phyloP scores from a whole-genome alignment of 1,140 invertebrate genomes.

The Aphelenchoides fujianensis region DNA sequence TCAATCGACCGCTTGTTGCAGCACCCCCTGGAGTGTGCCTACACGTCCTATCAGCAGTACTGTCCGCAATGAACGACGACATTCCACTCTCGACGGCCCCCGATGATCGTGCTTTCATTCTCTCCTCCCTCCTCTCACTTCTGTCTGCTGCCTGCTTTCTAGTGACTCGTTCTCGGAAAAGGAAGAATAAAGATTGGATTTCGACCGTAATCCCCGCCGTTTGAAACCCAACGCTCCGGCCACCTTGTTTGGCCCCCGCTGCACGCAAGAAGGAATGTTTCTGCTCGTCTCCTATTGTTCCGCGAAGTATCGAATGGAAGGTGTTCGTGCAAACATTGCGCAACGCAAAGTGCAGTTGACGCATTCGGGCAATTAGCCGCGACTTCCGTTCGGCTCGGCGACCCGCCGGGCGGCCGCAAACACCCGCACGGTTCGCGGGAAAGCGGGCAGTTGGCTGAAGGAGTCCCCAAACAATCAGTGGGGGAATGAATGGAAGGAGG shows the following conservation, averaged over 20 bases:
- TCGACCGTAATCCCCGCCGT: background rate
- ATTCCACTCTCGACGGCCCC: background rate
- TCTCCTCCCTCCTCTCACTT: background rate
- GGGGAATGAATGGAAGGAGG: no score
- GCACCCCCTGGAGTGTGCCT: background rate
- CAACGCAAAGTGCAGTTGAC: slow-evolving; percentile 5
- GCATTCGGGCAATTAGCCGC: background rate
- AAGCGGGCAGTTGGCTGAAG: no score
- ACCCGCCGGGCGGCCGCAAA: background rate
- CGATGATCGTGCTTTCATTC: slow-evolving; percentile 1
- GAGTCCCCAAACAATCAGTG: background rate
- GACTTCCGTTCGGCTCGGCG: background rate
- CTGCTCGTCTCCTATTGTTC: slow-evolving; percentile 5
- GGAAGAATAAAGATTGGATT: background rate
- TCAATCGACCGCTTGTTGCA: background rate
- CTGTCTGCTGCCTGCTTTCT: background rate
- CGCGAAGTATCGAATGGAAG: background rate
- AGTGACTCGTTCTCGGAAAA: slow-evolving; percentile 1
- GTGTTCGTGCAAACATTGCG: background rate
- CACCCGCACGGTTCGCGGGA: background rate
- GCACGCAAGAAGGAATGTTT: background rate
- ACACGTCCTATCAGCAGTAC: background rate
- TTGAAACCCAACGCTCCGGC: background rate
- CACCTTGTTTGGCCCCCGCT: slow-evolving; percentile 1
- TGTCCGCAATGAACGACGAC: background rate